phyloP scores from a whole-genome alignment of 1,140 invertebrate species.

The Elymnias hypermnestra region DNA sequence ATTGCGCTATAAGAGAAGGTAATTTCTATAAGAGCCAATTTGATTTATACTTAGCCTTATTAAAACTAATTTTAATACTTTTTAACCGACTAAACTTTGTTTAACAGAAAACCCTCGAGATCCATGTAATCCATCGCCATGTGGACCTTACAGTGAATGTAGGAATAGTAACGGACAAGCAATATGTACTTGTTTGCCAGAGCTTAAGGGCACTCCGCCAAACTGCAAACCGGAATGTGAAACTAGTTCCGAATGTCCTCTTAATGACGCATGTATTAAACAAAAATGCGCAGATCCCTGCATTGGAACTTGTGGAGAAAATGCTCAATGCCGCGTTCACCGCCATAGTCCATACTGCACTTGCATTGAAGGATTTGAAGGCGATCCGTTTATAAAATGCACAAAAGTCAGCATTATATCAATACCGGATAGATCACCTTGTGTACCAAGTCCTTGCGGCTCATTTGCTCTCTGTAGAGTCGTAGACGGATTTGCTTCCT shows the following conservation, averaged over 20 bases:
- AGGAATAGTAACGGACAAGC: conserved; percentile 80
- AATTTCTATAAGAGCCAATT: too few species aligned
- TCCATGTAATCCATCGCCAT: conserved; percentile 81
- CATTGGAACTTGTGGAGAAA: conserved; percentile 83
- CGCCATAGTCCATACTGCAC: conserved; percentile 82
- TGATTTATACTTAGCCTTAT: too few species aligned
- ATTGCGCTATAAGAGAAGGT: conserved; percentile 77
- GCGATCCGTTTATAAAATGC: conserved; percentile 80
- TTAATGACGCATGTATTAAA: conserved; percentile 81
- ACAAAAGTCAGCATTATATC: conserved; percentile 58
- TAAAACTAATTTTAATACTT: too few species aligned
- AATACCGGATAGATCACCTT: conserved; percentile 68
- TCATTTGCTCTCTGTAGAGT: conserved; percentile 79
- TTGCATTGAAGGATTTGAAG: conserved; percentile 77
- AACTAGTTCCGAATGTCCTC: conserved; percentile 85
- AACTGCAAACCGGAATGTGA: conserved; percentile 87
- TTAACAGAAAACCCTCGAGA: conserved; percentile 59
- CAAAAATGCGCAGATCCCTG: conserved; percentile 85
- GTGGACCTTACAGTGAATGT: conserved; percentile 88
- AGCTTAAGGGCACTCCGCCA: conserved; percentile 83
- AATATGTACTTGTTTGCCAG: conserved; percentile 82
- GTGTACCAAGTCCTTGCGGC: conserved; percentile 80
- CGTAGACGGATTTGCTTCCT: conserved; percentile 76
- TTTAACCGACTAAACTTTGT: conserved; percentile 14
- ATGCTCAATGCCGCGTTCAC: conserved; percentile 83